Evolutionary conservation across 2,888 invertebrate genomes (phyloP), one percentile per base, ranked within the genome.

Genomic region (Dorcus hopei): DNA sequence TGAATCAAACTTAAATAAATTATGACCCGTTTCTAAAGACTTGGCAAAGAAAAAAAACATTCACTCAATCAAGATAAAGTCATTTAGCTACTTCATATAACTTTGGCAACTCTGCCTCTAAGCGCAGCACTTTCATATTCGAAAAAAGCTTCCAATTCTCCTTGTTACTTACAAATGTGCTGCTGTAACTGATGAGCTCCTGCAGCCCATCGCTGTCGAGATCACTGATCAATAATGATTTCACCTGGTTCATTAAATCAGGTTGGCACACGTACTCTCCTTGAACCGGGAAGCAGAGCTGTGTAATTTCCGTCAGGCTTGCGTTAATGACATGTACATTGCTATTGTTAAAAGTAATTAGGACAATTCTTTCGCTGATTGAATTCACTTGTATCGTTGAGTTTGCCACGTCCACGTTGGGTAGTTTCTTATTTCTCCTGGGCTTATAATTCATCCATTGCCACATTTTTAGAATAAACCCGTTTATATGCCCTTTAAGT

Each of bases 381-480:
- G 53, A 58, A 50, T 65, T 66, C 9, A 57, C 52, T 26, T 59
- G 58, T 8, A 59, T 38, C 2, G 62, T 55, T 4, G 52, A 16
- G 40, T 64, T 62, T 33, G 48, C 54, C 9, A 40, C 45, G 14
- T 52, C 41, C 9, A 38, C 16, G 26, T 42, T 38, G 38, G 38
- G 50, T 2, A 38, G 45, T 9, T 50, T 33, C 9, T 56, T 51
- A 16, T 52, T 11, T 54, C 54, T 54, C 19, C 58, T 59, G 9
- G 58, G 23, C 49, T 52, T 64, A 9, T 61, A 60, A 45, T 80
- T 81, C 62, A 83, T 83, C 90, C 90, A 92, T 71, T 89, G 87
- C 91, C 92, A 92, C 77, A 91, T 87, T 80, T 92, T 92, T 67
- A 92, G 78, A 14, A 90, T 88, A 77, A 91, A 92, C 0, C 92